Percentiles rank a stretch among this genome's conserved stretches.
phyloP scores from a whole-genome alignment of 2,888 invertebrate genomes.

The Ophion ellenae region DNA sequence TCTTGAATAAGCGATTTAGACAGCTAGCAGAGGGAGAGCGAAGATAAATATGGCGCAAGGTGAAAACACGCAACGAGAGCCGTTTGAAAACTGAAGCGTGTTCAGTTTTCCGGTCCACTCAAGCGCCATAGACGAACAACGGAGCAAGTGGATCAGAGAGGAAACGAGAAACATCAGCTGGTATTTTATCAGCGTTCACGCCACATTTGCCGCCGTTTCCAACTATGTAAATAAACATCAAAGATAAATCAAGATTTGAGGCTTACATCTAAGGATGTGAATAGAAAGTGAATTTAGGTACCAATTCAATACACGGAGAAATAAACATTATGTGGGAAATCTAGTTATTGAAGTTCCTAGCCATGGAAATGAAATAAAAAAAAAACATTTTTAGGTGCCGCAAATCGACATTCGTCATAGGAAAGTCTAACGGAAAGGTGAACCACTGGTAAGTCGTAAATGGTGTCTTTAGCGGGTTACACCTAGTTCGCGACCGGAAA shows the following conservation, averaged over 20 bases:
- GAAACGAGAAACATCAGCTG: conserved; percentile 1
- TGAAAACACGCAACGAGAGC: conserved; percentile 22
- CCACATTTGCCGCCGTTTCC: not conserved
- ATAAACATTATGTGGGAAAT: no score
- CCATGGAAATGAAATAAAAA: no score
- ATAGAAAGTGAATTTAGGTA: no score
- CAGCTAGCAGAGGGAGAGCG: conserved; percentile 15
- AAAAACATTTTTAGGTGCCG: no score
- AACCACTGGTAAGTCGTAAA: no score
- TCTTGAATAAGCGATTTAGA: conserved; percentile 41
- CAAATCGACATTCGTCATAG: no score
- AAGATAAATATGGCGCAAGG: conserved; percentile 19
- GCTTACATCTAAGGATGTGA: no score
- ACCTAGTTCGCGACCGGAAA: no score
- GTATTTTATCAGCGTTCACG: not conserved
- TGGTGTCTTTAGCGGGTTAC: no score
- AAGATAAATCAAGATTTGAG: not conserved
- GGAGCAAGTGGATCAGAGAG: not conserved
- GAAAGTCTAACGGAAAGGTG: no score
- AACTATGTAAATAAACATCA: not conserved
- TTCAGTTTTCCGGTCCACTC: conserved; percentile 23
- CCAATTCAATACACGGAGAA: no score
- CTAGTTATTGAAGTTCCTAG: no score
- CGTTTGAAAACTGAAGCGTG: conserved; percentile 44
- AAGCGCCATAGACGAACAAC: conserved; percentile 1